Evolutionary conservation across 2,797 vertebrate species (phyloP).

Genomic region (Urocyon cinereoargenteus): DNA sequence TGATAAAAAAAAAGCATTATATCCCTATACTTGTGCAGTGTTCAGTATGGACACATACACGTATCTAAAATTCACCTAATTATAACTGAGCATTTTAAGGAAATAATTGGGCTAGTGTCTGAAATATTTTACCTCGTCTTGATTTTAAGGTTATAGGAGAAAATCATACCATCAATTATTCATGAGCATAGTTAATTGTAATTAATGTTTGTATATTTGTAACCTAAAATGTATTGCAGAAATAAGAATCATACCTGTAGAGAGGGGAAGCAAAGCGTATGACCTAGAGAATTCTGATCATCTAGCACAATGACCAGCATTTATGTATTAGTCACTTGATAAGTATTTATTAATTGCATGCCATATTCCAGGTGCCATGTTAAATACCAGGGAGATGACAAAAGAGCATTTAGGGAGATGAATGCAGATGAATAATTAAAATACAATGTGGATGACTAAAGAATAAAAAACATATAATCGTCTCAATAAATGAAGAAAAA

Average conservation of each 20-base stretch:
- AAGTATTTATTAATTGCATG: neutral
- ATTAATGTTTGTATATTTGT: slow-evolving; percentile 2
- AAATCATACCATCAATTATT: neutral
- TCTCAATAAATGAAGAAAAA: neutral
- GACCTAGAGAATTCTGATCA: neutral
- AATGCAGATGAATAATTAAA: slow-evolving; percentile 18
- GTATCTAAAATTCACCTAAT: neutral
- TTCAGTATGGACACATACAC: neutral
- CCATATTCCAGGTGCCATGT: neutral
- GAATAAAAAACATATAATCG: neutral
- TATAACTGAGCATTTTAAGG: neutral
- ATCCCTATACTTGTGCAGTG: neutral
- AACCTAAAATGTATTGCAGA: slow-evolving; percentile 5
- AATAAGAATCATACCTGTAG: neutral
- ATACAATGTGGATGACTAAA: neutral
- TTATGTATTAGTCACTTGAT: neutral
- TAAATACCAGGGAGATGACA: neutral
- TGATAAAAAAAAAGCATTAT: neutral
- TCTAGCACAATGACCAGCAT: neutral
- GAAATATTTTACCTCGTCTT: slow-evolving; percentile 21
- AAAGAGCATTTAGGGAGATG: neutral
- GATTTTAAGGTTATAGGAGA: slow-evolving; percentile 20
- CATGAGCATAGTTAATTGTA: neutral
- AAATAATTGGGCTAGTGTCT: neutral
- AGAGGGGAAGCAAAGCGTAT: neutral